Evolutionary conservation across 1,140 invertebrate genomes (phyloP).

Genomic region (Procambarus clarkii): DNA sequence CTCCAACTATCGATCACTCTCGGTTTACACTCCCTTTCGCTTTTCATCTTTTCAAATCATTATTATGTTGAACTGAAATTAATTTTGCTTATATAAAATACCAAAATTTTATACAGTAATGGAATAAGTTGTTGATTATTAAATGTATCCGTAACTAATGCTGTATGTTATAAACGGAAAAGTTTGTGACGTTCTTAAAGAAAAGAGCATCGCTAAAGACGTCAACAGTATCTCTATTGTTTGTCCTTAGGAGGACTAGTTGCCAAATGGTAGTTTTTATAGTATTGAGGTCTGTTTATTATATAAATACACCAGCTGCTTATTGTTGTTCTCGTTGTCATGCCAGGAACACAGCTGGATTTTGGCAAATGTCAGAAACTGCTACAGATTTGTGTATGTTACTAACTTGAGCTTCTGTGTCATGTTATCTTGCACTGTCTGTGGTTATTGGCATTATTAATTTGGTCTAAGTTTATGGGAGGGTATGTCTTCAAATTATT

Average conservation of each 20-base stretch:
- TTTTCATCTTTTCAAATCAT: background rate
- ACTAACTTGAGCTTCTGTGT: background rate
- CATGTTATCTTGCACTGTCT: background rate
- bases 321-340: conserved; percentile 39
- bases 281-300: conserved; percentile 22
- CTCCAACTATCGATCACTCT: background rate
- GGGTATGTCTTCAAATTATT: background rate
- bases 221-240: background rate
- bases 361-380: background rate
- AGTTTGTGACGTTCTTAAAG: background rate
- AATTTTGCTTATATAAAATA: background rate
- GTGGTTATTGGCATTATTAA: background rate
- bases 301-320: conserved; percentile 29
- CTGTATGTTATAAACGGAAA: background rate
- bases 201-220: background rate
- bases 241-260: too few species aligned
- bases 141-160: background rate
- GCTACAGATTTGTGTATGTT: background rate
- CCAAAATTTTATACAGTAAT: background rate
- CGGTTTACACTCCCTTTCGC: background rate
- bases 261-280: too few species aligned
- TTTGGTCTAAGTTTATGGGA: background rate
- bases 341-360: conserved; percentile 8
- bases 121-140: background rate
- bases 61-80: background rate